A percentile compares a stretch with the other conserved stretches of the same genome.
Evolutionary conservation across 2,113 vertebrate species (phyloP).

Genomic region (Tachycineta bicolor): DNA sequence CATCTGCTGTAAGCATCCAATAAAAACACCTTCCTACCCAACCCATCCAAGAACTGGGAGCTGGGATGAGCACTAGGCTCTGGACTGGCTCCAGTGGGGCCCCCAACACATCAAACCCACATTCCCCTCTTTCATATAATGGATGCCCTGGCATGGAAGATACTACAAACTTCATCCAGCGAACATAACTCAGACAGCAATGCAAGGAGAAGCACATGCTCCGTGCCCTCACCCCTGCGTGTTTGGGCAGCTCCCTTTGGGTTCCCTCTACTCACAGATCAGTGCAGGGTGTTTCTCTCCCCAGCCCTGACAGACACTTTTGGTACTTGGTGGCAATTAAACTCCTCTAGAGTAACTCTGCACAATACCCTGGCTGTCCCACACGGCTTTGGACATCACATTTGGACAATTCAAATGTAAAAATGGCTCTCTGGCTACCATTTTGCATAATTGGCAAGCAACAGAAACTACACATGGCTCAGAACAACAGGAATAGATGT

Average conservation of each 20-base stretch:
- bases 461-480: constrained; percentile 36
- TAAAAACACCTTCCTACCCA: neutral
- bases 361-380: constrained; percentile 52
- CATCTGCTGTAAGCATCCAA: neutral
- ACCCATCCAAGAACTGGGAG: neutral
- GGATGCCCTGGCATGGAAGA: neutral
- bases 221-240: neutral
- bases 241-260: neutral
- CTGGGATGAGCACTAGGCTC: neutral
- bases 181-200: neutral
- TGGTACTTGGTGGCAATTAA: constrained; percentile 64
- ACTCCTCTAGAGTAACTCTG: constrained; percentile 43
- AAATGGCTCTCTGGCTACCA: constrained; percentile 68
- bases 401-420: constrained; percentile 73
- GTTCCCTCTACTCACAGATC: neutral
- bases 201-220: neutral
- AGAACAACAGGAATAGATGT: constrained; percentile 56
- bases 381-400: constrained; percentile 53
- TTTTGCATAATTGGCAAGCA: constrained; percentile 56
- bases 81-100: rapidly evolving
- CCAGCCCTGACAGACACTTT: constrained; percentile 55
- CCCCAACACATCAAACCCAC: neutral
- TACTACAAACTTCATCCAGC: neutral
- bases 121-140: neutral
- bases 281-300: neutral